These are phyloP conservation scores for Entelurus aequoreus DNA, from an alignment of 2,113 vertebrate genomes.

Conservation along the genomic window DNA sequence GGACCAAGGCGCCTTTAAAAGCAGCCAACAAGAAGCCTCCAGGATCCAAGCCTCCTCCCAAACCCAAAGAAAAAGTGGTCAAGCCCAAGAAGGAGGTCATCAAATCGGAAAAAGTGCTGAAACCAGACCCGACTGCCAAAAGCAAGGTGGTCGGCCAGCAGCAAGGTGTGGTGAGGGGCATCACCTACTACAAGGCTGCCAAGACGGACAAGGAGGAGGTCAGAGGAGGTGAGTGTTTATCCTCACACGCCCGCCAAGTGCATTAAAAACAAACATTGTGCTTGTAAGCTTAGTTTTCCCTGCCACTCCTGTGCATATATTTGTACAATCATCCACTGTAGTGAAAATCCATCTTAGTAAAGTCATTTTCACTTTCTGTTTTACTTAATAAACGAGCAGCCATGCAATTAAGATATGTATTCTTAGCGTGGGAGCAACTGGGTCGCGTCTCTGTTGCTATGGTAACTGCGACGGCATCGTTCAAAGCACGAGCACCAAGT, in stretches of 20 bases:
- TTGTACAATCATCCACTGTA: constrained; percentile 30
- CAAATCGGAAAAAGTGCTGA: constrained; percentile 47
- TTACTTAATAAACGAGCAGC: too few species aligned
- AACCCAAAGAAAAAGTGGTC: constrained; percentile 80
- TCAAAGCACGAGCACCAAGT: too few species aligned
- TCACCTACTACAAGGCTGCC: constrained; percentile 92
- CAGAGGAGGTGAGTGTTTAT: constrained; percentile 57
- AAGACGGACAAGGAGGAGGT: constrained; percentile 59
- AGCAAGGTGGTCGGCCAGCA: constrained; percentile 73
- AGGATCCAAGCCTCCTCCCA: constrained; percentile 62
- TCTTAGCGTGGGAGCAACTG: too few species aligned
- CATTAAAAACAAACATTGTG: constrained; percentile 25
- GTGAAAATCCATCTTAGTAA: constrained; percentile 33
- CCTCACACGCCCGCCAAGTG: constrained; percentile 1
- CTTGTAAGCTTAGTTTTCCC: constrained; percentile 23
- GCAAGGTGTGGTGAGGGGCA: constrained; percentile 81
- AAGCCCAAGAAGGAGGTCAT: constrained; percentile 82
- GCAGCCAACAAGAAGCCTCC: constrained; percentile 70
- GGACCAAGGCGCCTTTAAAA: constrained; percentile 71
- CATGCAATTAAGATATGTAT: too few species aligned
- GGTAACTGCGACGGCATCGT: too few species aligned
- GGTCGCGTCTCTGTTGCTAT: too few species aligned
- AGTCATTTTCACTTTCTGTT: too few species aligned
- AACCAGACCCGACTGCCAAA: constrained; percentile 76
- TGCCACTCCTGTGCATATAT: constrained; percentile 33